These are phyloP conservation scores for Sycophila texana DNA, from an alignment of 2,888 invertebrate species.

Conservation along the genomic window DNA sequence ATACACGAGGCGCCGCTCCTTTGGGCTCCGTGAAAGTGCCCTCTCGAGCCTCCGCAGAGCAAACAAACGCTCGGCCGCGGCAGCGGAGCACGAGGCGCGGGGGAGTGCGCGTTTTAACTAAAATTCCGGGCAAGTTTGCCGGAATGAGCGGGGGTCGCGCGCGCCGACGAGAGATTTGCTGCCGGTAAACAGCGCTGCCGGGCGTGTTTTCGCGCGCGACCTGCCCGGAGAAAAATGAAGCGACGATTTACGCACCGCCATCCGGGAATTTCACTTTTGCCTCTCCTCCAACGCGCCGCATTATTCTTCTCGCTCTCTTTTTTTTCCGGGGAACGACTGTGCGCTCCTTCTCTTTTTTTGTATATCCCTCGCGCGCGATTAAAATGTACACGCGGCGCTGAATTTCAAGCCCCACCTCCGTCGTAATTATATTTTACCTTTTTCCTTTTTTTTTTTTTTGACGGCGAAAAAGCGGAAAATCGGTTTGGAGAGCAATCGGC, in stretches of 20 bases:
- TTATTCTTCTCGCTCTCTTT: background rate
- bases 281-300: background rate
- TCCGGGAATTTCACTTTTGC: conserved; percentile 45
- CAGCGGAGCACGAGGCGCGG: background rate
- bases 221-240: conserved; percentile 48
- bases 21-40: background rate
- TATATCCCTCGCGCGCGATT: background rate
- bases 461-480: no score
- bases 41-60: background rate
- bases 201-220: conserved; percentile 11
- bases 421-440: no score
- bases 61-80: conserved; percentile 19
- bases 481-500: no score
- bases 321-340: background rate
- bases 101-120: conserved; percentile 66
- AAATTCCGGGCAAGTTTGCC: conserved; percentile 69
- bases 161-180: conserved; percentile 66
- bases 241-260: conserved; percentile 49
- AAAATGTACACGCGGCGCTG: background rate
- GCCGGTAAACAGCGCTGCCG: conserved; percentile 38
- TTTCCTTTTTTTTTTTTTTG: no score
- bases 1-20: conserved; percentile 8
- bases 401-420: no score
- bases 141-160: conserved; percentile 56
- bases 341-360: background rate